phyloP scores from a whole-genome alignment of 2,797 vertebrate species.

The Aythya fuligula region DNA sequence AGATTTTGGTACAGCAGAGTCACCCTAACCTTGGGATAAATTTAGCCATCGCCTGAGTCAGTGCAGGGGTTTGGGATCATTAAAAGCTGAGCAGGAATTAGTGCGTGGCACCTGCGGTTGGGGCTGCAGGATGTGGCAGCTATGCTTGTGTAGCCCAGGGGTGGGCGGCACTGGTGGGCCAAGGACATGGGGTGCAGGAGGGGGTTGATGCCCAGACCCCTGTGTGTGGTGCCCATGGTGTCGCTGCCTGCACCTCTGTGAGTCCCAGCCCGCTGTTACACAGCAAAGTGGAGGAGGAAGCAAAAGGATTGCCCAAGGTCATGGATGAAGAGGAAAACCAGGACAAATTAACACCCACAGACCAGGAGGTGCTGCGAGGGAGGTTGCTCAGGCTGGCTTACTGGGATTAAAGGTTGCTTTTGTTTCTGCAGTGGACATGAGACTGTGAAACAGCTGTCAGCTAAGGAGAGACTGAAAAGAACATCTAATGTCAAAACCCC shows the following conservation, averaged over 20 bases:
- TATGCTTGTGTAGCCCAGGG: background rate
- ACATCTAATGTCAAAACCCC: background rate
- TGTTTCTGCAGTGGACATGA: background rate
- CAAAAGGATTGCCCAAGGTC: background rate
- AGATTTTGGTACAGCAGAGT: constrained; percentile 42
- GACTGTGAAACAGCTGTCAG: constrained; percentile 35
- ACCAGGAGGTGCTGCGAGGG: background rate
- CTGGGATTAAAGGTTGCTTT: constrained; percentile 18
- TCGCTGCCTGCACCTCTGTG: background rate
- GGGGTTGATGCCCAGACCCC: background rate
- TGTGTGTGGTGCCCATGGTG: fast-evolving
- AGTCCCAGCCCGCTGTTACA: background rate
- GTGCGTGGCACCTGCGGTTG: background rate
- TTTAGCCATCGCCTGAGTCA: constrained; percentile 56
- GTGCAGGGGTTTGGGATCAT: constrained; percentile 54
- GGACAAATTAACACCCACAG: background rate
- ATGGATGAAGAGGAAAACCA: background rate
- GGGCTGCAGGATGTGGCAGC: background rate
- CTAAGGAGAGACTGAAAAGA: background rate
- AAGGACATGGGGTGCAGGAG: fast-evolving
- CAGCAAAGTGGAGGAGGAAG: background rate
- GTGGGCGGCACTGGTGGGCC: background rate
- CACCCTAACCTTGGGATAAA: constrained; percentile 68
- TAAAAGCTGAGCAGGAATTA: constrained; percentile 38
- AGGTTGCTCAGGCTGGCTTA: background rate